These are phyloP conservation scores for Semaprochilodus insignis DNA, from an alignment of 2,797 vertebrate genomes.

Conservation along the genomic window DNA sequence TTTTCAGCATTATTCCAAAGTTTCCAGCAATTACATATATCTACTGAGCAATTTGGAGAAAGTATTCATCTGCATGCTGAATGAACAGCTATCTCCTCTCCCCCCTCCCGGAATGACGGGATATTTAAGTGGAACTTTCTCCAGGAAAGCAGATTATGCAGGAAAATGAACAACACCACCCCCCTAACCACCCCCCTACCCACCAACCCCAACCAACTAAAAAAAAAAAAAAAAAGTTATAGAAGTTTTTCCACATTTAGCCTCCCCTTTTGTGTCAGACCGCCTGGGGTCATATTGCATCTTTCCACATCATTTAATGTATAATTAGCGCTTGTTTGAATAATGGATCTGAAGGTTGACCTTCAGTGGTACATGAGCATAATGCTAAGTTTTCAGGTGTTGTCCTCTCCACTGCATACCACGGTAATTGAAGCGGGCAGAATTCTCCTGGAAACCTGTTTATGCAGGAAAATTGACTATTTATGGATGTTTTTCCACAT, in stretches of 20 bases:
- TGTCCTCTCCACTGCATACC: slow-evolving; percentile 46
- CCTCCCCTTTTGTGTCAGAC: slow-evolving; percentile 69
- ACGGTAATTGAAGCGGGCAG: slow-evolving; percentile 48
- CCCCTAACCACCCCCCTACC: too few species aligned
- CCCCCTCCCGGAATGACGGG: slow-evolving; percentile 17
- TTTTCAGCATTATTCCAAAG: slow-evolving; percentile 13
- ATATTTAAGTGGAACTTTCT: too few species aligned
- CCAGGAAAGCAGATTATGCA: slow-evolving; percentile 69
- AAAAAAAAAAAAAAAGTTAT: slow-evolving; percentile 67
- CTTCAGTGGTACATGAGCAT: slow-evolving; percentile 52
- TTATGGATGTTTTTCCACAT: slow-evolving; percentile 83
- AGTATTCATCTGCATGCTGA: slow-evolving; percentile 42
- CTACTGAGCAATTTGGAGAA: background rate
- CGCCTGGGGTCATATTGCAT: slow-evolving; percentile 71
- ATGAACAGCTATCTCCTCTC: slow-evolving; percentile 35
- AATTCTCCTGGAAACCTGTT: slow-evolving; percentile 64
- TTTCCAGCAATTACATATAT: slow-evolving; percentile 35
- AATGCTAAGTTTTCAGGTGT: slow-evolving; percentile 47
- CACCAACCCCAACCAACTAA: background rate
- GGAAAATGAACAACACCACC: slow-evolving; percentile 61
- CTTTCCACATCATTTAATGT: slow-evolving; percentile 83
- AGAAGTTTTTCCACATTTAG: slow-evolving; percentile 81
- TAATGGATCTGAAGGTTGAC: slow-evolving; percentile 62
- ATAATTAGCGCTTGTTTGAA: slow-evolving; percentile 77
- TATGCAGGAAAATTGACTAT: slow-evolving; percentile 72